Base-by-base conservation (phyloP, 2,888 invertebrate genomes). In the Rotaria magnacalcarata region DNA sequence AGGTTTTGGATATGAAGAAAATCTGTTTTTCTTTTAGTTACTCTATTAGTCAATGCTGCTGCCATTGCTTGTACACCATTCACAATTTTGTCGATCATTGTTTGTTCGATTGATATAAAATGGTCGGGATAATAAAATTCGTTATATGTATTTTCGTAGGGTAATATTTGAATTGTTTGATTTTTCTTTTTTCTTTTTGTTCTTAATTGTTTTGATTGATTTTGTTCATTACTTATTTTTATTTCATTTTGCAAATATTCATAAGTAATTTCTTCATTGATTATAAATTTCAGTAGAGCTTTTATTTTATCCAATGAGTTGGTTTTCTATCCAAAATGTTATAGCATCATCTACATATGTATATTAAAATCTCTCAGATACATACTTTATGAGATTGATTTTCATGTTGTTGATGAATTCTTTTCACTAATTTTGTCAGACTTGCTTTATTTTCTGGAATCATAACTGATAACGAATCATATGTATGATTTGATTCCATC, bases 61-160 rank as follows among this genome's bases (percentile, higher is more conserved):
- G 47, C 47, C 47, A 80, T 47, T 2, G 80, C 24, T 24, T 80
- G 80, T 47, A 80, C 80, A n/a, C 47, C 47, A n/a, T 47, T 2
- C 11, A 80, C 34, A 43, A 80, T 80, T 80, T 80, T 80, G 0
- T 47, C 80, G 14, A 80, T 80, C n/a, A 47, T 80, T 80, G 43
- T 80, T 14, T 41, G 24, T n/a, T 80, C 80, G 7, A 80, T 24
- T n/a, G 43, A n/a, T 80, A 16, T 14, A 80, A 43, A 8, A 14
- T 80, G 47, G 24, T 80, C 11, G 0, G 47, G 11, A 80, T 80
- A 24, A 80, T 47, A 80, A n/a, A 47, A 80, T 47, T 80, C 24
- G 7, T 24, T 8, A n/a, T 47, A 80, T 80, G 80, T 80, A 47
- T 80, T 80, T 47, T 80, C 47, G 34, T 47, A 80, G 0, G 80